A percentile compares a stretch with the other conserved stretches of the same genome.
These are phyloP conservation scores for Vollenhovia emeryi DNA, from an alignment of 1,140 invertebrate genomes.

Conservation along the genomic window DNA sequence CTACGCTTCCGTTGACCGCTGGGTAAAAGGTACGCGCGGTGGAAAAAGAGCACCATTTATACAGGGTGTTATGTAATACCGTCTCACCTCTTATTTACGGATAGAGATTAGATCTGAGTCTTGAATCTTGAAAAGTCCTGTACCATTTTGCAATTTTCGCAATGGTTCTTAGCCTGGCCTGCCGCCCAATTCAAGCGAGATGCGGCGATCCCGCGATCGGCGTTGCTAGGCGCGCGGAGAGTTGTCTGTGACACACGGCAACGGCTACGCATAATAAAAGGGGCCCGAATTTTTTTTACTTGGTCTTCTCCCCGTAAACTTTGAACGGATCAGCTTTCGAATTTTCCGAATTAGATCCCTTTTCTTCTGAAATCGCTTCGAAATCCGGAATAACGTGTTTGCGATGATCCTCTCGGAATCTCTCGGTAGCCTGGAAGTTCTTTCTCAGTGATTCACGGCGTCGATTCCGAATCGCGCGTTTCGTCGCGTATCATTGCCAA, in stretches of 20 bases:
- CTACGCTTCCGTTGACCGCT: not conserved
- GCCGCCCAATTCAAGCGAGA: no score
- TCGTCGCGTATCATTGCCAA: constrained; percentile 37
- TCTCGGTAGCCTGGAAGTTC: not conserved
- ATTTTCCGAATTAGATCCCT: not conserved
- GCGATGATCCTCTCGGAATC: not conserved
- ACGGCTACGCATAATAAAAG: no score
- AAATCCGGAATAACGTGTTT: not conserved
- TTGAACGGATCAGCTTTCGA: not conserved
- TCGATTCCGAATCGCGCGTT: constrained; percentile 11
- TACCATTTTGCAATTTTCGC: no score
- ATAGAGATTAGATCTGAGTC: no score
- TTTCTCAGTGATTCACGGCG: not conserved
- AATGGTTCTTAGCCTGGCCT: no score
- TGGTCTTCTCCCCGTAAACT: not conserved
- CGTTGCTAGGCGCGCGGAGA: no score
- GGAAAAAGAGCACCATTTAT: not conserved
- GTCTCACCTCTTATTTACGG: no score
- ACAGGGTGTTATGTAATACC: no score
- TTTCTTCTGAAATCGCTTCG: not conserved
- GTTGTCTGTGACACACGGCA: no score
- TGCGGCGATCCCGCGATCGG: no score
- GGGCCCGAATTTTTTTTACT: no score
- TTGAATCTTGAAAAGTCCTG: no score
- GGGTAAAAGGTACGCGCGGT: not conserved